A percentile compares a stretch with the other conserved stretches of the same genome.
Conservation (phyloP, 2,797 vertebrate genomes). For the Meda fulgida region DNA sequence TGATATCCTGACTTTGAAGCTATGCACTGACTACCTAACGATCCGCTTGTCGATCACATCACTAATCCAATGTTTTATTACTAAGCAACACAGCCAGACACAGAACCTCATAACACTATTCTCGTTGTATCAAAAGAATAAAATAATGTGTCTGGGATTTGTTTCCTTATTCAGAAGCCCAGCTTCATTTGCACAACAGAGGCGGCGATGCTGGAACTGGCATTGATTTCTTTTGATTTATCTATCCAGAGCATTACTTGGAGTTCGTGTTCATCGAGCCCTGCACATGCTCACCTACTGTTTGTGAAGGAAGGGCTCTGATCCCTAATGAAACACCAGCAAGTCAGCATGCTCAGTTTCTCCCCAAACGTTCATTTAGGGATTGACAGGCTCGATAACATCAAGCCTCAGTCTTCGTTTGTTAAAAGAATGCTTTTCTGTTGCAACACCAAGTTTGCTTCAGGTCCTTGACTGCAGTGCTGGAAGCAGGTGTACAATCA, state of each 20-base stretch:
- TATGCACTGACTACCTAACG: conserved; percentile 16
- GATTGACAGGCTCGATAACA: conserved; percentile 53
- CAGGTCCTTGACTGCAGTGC: conserved; percentile 14
- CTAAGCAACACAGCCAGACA: conserved; percentile 65
- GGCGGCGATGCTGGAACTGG: conserved; percentile 70
- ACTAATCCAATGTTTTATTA: conserved; percentile 70
- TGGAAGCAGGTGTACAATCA: background rate
- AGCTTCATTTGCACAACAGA: conserved; percentile 81
- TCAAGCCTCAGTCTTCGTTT: conserved; percentile 30
- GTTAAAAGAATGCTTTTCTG: conserved; percentile 38
- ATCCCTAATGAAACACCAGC: conserved; percentile 67
- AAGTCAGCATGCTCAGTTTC: conserved; percentile 58
- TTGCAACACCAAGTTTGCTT: conserved; percentile 33
- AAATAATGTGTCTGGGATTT: conserved; percentile 75
- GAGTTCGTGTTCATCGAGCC: conserved; percentile 70
- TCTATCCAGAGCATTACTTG: conserved; percentile 67
- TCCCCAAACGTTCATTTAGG: conserved; percentile 52
- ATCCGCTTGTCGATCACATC: conserved; percentile 23
- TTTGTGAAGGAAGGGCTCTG: conserved; percentile 68
- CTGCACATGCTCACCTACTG: conserved; percentile 65
- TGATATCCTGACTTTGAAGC: background rate
- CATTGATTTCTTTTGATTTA: conserved; percentile 81
- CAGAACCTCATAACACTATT: conserved; percentile 52
- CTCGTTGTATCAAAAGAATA: conserved; percentile 74
- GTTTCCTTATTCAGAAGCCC: conserved; percentile 73